phyloP scores from a whole-genome alignment of 2,888 invertebrate genomes.

The Chymomyza amoena region DNA sequence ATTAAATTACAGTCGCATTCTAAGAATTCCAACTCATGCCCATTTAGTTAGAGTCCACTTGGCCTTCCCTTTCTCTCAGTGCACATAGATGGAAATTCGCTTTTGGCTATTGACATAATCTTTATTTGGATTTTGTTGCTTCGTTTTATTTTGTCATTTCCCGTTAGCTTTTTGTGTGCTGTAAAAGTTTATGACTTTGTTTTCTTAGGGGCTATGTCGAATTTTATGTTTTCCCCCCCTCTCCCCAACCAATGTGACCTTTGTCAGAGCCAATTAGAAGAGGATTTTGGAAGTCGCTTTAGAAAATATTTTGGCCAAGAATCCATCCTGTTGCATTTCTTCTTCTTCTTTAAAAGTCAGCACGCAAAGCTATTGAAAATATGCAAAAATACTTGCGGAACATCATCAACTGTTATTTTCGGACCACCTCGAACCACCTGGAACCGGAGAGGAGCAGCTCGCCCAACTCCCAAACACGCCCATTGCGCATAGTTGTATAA shows the following conservation, averaged over 20 bases:
- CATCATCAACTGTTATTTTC: constrained; percentile 28
- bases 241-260: constrained; percentile 64
- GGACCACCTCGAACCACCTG: constrained; percentile 16
- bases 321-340: background rate
- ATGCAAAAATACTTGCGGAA: constrained; percentile 26
- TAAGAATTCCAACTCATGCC: background rate
- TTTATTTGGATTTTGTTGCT: constrained; percentile 41
- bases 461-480: background rate
- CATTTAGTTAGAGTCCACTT: background rate
- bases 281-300: background rate
- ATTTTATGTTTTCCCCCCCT: constrained; percentile 70
- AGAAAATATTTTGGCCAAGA: background rate
- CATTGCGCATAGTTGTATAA: constrained; percentile 27
- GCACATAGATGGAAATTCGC: background rate
- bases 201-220: constrained; percentile 52
- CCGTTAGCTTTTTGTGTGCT: constrained; percentile 13
- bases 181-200: constrained; percentile 62
- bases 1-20: background rate
- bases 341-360: background rate
- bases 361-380: constrained; percentile 28
- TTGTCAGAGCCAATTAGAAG: background rate
- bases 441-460: no score
- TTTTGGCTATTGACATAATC: constrained; percentile 39
- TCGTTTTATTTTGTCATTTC: constrained; percentile 38
- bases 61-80: background rate